Evolutionary conservation across 2,888 invertebrate species (phyloP).

Genomic region (Rosalia funebris): DNA sequence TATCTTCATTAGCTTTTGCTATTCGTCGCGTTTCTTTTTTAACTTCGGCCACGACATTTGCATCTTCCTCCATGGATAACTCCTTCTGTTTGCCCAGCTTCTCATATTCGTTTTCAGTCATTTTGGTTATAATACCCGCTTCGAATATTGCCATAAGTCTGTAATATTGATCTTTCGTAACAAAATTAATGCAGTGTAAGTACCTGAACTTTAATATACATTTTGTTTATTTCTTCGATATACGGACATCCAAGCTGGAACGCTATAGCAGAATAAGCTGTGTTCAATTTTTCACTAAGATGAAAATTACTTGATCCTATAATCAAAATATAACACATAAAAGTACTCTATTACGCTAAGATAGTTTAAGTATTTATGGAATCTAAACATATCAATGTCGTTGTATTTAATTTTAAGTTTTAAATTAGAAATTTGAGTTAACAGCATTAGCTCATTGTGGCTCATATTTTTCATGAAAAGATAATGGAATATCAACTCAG

Average conservation of each 20-base stretch:
- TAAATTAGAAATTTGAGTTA: no score
- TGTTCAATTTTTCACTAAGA: slow-evolving; percentile 80
- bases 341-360: no score
- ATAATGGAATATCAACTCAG: no score
- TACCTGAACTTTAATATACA: slow-evolving; percentile 60
- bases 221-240: slow-evolving; percentile 76
- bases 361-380: no score
- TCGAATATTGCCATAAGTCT: slow-evolving; percentile 80
- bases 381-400: no score
- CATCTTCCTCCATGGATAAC: slow-evolving; percentile 61
- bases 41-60: slow-evolving; percentile 43
- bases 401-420: no score
- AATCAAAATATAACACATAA: background rate
- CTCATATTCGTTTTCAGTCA: slow-evolving; percentile 80
- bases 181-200: background rate
- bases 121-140: slow-evolving; percentile 79
- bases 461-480: no score
- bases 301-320: slow-evolving; percentile 75
- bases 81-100: slow-evolving; percentile 71
- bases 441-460: no score
- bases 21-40: slow-evolving; percentile 51
- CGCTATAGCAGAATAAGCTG: slow-evolving; percentile 81
- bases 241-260: slow-evolving; percentile 81
- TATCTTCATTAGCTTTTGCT: slow-evolving; percentile 54
- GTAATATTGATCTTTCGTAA: slow-evolving; percentile 25